These are phyloP conservation scores for Dryobates pubescens DNA, from an alignment of 2,797 vertebrate genomes.

Conservation along the genomic window DNA sequence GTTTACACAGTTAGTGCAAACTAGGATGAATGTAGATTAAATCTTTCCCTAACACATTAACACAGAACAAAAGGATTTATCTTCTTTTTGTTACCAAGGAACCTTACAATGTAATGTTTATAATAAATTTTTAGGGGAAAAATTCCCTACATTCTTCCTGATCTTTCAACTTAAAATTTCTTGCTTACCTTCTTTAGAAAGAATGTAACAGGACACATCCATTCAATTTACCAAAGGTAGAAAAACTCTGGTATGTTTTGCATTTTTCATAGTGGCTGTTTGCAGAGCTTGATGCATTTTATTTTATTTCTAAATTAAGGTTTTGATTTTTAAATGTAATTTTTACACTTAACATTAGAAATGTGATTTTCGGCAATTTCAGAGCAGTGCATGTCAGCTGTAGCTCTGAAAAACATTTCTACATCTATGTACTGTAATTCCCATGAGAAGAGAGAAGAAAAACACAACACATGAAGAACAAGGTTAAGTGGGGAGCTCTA, in stretches of 20 bases:
- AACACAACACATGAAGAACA: background rate
- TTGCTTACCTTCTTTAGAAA: background rate
- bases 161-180: slow-evolving; percentile 11
- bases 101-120: slow-evolving; percentile 35
- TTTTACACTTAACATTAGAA: background rate
- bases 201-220: background rate
- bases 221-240: background rate
- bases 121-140: slow-evolving; percentile 18
- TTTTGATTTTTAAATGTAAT: background rate
- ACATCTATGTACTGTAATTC: background rate
- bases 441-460: background rate
- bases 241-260: background rate
- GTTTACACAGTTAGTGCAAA: slow-evolving; percentile 51
- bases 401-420: background rate
- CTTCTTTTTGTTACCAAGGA: slow-evolving; percentile 62
- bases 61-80: slow-evolving; percentile 59
- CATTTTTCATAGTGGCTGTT: background rate
- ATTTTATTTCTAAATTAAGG: background rate
- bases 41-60: slow-evolving; percentile 29
- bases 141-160: background rate
- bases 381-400: background rate
- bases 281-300: background rate
- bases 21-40: slow-evolving; percentile 31
- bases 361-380: background rate
- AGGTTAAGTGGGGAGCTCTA: background rate